phyloP scores from a whole-genome alignment of 2,797 vertebrate species.

The Lycodopsis pacificus region DNA sequence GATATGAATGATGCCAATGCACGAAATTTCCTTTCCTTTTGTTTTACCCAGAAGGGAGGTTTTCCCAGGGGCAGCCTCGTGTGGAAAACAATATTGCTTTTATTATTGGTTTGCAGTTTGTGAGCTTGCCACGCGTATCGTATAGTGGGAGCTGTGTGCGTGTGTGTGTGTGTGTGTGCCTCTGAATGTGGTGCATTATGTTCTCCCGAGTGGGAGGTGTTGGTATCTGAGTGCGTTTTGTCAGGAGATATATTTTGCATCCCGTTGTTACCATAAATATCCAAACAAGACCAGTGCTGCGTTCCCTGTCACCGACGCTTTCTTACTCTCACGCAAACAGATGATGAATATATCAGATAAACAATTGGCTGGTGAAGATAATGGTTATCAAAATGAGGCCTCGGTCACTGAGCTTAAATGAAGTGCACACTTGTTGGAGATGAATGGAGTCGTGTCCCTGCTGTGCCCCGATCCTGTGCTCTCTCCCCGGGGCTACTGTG shows the following conservation, averaged over 20 bases:
- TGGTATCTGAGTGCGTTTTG: neutral
- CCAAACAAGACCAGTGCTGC: neutral
- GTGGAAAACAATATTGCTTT: conserved; percentile 33
- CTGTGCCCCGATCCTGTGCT: conserved; percentile 69
- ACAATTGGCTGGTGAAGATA: neutral
- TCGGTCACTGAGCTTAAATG: conserved; percentile 11
- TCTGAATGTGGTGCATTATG: conserved; percentile 14
- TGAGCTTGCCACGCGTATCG: conserved; percentile 26
- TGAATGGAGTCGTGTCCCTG: conserved; percentile 69
- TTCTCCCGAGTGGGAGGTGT: conserved; percentile 1
- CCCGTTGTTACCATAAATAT: neutral
- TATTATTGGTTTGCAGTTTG: conserved; percentile 22
- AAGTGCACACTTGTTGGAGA: conserved; percentile 13
- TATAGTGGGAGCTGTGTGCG: conserved; percentile 1
- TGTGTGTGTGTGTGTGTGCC: neutral
- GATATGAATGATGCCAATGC: conserved; percentile 5
- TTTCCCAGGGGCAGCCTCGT: conserved; percentile 9
- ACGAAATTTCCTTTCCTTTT: neutral
- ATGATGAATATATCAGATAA: conserved; percentile 1
- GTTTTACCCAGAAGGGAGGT: conserved; percentile 2
- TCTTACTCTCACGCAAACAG: conserved; percentile 16
- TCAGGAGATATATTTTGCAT: conserved; percentile 28
- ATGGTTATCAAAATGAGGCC: conserved; percentile 12
- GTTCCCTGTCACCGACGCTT: neutral
- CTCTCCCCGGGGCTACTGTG: conserved; percentile 82